phyloP scores from a whole-genome alignment of 2,113 vertebrate species.

The Megaleporinus macrocephalus region DNA sequence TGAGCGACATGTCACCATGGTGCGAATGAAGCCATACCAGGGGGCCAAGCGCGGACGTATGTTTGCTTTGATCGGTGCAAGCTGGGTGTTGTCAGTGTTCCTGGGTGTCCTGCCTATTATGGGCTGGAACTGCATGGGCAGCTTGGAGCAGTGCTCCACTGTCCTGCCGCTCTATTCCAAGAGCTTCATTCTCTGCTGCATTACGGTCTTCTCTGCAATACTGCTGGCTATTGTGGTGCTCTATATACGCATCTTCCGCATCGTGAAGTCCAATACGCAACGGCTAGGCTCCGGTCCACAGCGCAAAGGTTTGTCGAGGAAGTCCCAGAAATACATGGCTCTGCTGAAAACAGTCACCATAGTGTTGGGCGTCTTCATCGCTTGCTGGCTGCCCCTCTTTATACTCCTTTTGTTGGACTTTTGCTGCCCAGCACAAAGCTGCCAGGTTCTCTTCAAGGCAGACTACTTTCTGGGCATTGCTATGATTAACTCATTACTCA shows the following conservation, averaged over 20 bases:
- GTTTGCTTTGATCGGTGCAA: constrained; percentile 80
- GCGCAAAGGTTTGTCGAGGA: constrained; percentile 67
- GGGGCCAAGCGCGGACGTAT: constrained; percentile 80
- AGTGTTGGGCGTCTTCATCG: constrained; percentile 88
- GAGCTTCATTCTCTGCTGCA: constrained; percentile 87
- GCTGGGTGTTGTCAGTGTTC: constrained; percentile 82
- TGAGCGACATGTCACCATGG: constrained; percentile 89
- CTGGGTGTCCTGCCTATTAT: constrained; percentile 84
- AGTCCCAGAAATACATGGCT: constrained; percentile 82
- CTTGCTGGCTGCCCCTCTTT: constrained; percentile 89
- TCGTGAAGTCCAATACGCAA: constrained; percentile 83
- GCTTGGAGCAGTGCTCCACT: constrained; percentile 82
- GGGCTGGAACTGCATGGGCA: constrained; percentile 89
- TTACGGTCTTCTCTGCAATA: constrained; percentile 80
- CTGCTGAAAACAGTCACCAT: constrained; percentile 87
- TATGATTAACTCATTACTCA: constrained; percentile 89
- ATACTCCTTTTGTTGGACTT: constrained; percentile 86
- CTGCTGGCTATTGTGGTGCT: constrained; percentile 86
- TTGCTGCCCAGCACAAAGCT: constrained; percentile 71
- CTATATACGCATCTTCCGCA: constrained; percentile 86
- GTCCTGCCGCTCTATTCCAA: constrained; percentile 90
- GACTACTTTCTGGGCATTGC: constrained; percentile 90
- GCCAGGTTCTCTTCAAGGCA: constrained; percentile 81
- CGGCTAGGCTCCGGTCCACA: constrained; percentile 60
- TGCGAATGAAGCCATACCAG: constrained; percentile 82